Conservation (phyloP, 2,113 vertebrate genomes). For the Cyanistes caeruleus region DNA sequence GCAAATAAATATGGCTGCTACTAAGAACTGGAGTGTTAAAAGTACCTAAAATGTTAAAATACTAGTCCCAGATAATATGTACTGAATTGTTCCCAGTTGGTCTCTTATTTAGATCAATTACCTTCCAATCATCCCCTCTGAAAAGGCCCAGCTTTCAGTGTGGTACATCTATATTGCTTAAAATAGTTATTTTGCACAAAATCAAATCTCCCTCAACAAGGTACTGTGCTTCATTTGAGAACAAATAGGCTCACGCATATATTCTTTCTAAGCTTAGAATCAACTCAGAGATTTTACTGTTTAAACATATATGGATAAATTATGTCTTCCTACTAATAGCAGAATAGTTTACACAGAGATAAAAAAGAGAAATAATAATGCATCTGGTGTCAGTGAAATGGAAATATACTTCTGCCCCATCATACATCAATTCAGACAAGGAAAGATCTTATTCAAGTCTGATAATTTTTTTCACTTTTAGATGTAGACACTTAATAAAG, state of each 20-base stretch:
- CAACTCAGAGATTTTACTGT: not conserved
- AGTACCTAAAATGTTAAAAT: not conserved
- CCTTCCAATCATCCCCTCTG: not conserved
- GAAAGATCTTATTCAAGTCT: not conserved
- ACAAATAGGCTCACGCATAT: not conserved
- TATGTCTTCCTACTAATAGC: not conserved
- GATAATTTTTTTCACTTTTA: not conserved
- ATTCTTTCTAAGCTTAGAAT: not conserved
- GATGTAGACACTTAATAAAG: not conserved
- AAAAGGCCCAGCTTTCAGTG: not conserved
- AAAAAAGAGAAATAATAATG: not conserved
- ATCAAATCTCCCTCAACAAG: not conserved
- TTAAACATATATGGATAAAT: not conserved
- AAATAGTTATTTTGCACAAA: not conserved
- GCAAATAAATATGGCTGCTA: not conserved
- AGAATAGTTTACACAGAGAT: not conserved
- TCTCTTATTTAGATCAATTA: not conserved
- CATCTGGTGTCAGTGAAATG: not conserved
- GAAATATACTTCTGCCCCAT: not conserved
- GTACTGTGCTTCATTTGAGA: not conserved
- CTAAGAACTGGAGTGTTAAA: not conserved
- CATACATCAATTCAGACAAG: not conserved
- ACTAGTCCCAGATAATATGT: not conserved
- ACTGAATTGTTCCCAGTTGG: not conserved
- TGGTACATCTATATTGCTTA: accelerated